Percentiles rank a stretch among this genome's conserved stretches.
Conservation (phyloP, 2,797 vertebrate genomes). For the Platalea minor region DNA sequence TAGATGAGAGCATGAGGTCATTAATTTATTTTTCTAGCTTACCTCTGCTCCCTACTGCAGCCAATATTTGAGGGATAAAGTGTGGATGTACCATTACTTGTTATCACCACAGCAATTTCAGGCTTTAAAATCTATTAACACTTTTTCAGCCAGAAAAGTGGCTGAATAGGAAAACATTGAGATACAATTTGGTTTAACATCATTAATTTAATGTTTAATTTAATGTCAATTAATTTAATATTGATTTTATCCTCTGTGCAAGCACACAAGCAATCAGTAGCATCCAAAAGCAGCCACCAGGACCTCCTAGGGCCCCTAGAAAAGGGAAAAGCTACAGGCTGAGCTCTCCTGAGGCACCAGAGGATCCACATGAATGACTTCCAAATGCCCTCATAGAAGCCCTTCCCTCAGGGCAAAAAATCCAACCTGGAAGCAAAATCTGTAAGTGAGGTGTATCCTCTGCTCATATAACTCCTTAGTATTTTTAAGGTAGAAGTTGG, state of each 20-base stretch:
- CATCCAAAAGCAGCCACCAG: background rate
- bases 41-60: background rate
- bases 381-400: background rate
- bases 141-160: background rate
- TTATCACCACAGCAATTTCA: background rate
- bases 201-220: background rate
- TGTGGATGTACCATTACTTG: background rate
- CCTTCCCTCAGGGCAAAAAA: background rate
- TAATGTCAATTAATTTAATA: background rate
- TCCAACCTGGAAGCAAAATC: background rate
- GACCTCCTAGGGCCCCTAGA: background rate
- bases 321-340: background rate
- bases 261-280: background rate
- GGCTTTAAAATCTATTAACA: background rate
- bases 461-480: background rate
- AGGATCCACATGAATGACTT: background rate
- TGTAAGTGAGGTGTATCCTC: background rate
- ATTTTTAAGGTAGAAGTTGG: background rate
- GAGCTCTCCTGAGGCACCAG: background rate
- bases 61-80: background rate
- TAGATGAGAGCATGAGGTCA: background rate
- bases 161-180: background rate
- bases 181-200: background rate
- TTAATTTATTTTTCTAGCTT: background rate
- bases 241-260: background rate